Evolutionary conservation across 2,888 invertebrate species (phyloP), one percentile per base, ranked within the genome.

Genomic region (Rosalia funebris): DNA sequence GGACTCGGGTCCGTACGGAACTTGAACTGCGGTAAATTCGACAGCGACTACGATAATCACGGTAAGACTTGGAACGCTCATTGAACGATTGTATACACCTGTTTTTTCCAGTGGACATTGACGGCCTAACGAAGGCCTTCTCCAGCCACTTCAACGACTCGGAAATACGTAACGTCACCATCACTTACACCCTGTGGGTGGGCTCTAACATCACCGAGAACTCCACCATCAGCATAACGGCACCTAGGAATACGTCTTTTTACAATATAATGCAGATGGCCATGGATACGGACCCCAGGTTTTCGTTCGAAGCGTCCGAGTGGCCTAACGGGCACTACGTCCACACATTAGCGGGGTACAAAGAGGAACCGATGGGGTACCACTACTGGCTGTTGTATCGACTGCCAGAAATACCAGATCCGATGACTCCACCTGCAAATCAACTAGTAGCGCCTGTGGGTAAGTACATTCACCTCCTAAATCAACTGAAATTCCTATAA

Each of bases 271-370:
- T 94, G 93, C 89, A 91, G 77, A 87, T 90, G 82, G 95, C 95
- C 0, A 91, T 93, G 59, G 91, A 92, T 65, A 85, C 89, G 73
- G 92, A 93, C 77, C 84, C 90, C 0, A 84, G 84, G 69, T 86
- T 84, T 69, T 76, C 81, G 54, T 84, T 81, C 75, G 82, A 83
- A 66, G 92, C 94, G 0, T 90, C 92, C 70, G 92, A 93, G 77
- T 95, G 95, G 95, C 94, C 95, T 1, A 95, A 94, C 77, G 95
- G 95, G 0, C 94, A 95, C 79, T 95, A 95, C 79, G 92, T 95
- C 16, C 94, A 95, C 81, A 94, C 94, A 0, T 83, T 95, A 66
- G 91, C 89, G 0, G 91, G 91, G 0, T 89, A 88, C 76, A 89
- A 89, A 77, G 92, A 92, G 76, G 91, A 91, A 75, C 91, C 91